Percentiles rank a stretch among this genome's conserved stretches.
phyloP scores from a whole-genome alignment of 2,113 vertebrate genomes.

The Phyllopteryx taeniolatus region DNA sequence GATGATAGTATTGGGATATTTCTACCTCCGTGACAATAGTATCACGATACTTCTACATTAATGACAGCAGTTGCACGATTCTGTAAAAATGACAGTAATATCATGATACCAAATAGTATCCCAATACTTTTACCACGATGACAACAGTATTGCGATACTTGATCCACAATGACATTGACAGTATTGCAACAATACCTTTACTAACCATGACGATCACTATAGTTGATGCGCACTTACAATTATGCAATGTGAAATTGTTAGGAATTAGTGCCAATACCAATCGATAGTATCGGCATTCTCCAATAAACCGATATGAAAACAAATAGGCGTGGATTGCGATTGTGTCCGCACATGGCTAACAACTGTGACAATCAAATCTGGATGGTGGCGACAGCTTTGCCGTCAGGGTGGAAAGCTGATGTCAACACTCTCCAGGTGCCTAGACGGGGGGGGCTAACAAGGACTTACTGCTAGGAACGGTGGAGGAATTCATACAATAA shows the following conservation, averaged over 20 bases:
- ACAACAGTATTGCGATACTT: not conserved
- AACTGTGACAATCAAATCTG: not conserved
- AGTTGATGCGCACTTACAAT: not conserved
- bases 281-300: too few species aligned
- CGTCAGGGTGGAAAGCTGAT: not conserved
- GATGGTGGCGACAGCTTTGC: not conserved
- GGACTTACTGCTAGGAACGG: not conserved
- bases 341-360: not conserved
- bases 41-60: not conserved
- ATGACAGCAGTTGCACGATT: not conserved
- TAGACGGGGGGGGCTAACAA: not conserved
- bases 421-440: not conserved
- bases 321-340: too few species aligned
- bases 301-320: too few species aligned
- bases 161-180: not conserved
- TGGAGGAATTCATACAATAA: conserved; percentile 33
- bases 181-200: not conserved
- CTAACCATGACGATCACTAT: not conserved
- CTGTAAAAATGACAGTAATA: too few species aligned
- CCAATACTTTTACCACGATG: not conserved
- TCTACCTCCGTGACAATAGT: too few species aligned
- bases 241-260: too few species aligned
- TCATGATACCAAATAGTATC: too few species aligned
- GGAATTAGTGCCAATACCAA: too few species aligned
- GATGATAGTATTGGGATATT: too few species aligned